These are phyloP conservation scores for Drosophila ironensis DNA, from an alignment of 1,140 invertebrate genomes.

Conservation along the genomic window DNA sequence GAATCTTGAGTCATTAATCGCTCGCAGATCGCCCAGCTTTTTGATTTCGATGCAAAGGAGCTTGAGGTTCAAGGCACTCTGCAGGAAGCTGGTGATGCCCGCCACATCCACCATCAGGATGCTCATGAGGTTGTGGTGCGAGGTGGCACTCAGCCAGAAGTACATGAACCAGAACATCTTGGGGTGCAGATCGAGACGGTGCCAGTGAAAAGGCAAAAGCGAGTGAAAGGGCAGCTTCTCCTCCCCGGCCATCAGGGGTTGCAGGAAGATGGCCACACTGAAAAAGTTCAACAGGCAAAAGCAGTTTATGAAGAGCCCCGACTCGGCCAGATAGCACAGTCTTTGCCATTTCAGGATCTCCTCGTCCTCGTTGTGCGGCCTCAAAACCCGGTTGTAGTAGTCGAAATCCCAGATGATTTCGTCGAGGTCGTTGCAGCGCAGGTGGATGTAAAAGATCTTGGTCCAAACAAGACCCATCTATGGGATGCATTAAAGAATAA, in stretches of 20 bases:
- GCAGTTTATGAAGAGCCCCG: constrained; percentile 3
- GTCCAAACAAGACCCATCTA: constrained; percentile 36
- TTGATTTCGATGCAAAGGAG: constrained; percentile 49
- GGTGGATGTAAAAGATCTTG: constrained; percentile 26
- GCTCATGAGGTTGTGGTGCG: constrained; percentile 33
- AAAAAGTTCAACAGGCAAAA: constrained; percentile 29
- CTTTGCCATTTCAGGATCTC: constrained; percentile 45
- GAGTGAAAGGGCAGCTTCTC: constrained; percentile 40
- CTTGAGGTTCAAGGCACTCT: constrained; percentile 65
- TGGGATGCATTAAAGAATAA: background rate
- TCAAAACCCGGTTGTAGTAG: constrained; percentile 25
- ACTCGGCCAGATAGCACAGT: constrained; percentile 44
- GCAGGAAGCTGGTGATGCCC: constrained; percentile 43
- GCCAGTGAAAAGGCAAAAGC: constrained; percentile 47
- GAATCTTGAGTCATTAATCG: constrained; percentile 14
- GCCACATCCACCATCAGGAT: constrained; percentile 60
- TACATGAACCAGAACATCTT: constrained; percentile 22
- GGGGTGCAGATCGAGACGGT: constrained; percentile 33
- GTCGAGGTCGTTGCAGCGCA: constrained; percentile 42
- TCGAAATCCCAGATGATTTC: constrained; percentile 47
- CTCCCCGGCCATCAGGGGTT: constrained; percentile 33
- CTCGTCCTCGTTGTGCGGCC: constrained; percentile 3
- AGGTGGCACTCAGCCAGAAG: constrained; percentile 27
- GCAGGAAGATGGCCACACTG: constrained; percentile 41
- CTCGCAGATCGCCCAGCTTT: constrained; percentile 19